phyloP scores from a whole-genome alignment of 1,140 invertebrate species.

The Drosophila varians region DNA sequence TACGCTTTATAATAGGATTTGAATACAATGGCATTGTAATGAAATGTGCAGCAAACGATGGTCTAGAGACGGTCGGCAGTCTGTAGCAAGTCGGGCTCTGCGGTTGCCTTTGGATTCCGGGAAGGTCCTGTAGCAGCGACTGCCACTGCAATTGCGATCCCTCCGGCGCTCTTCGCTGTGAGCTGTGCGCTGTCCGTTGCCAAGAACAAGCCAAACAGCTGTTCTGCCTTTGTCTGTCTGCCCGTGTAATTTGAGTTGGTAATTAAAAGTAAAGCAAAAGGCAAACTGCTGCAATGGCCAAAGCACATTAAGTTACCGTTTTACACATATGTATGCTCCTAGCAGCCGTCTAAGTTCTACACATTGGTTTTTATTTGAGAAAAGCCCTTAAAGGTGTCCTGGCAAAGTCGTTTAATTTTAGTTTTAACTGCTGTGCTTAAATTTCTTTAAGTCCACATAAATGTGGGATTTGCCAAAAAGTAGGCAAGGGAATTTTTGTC shows the following conservation, averaged over 20 bases:
- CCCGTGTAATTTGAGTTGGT: conserved; percentile 73
- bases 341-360: conserved; percentile 9
- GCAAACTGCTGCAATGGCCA: conserved; percentile 47
- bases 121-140: conserved; percentile 15
- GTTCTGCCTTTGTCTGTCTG: conserved; percentile 57
- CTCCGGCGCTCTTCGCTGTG: conserved; percentile 7
- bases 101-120: conserved; percentile 42
- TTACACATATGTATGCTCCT: conserved; percentile 29
- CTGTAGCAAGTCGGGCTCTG: conserved; percentile 63
- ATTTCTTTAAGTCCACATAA: background rate
- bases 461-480: background rate
- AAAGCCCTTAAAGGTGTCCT: conserved; percentile 1
- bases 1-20: conserved; percentile 78
- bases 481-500: background rate
- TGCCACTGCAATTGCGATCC: conserved; percentile 22
- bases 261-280: conserved; percentile 80
- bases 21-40: conserved; percentile 81
- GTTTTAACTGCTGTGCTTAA: background rate
- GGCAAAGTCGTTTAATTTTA: background rate
- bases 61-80: conserved; percentile 35
- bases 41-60: conserved; percentile 79
- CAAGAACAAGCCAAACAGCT: conserved; percentile 74
- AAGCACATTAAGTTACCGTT: conserved; percentile 60
- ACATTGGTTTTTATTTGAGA: conserved; percentile 30
- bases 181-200: conserved; percentile 14